Base-by-base conservation (phyloP, 2,797 vertebrate species). In the Cossypha dichroa region DNA sequence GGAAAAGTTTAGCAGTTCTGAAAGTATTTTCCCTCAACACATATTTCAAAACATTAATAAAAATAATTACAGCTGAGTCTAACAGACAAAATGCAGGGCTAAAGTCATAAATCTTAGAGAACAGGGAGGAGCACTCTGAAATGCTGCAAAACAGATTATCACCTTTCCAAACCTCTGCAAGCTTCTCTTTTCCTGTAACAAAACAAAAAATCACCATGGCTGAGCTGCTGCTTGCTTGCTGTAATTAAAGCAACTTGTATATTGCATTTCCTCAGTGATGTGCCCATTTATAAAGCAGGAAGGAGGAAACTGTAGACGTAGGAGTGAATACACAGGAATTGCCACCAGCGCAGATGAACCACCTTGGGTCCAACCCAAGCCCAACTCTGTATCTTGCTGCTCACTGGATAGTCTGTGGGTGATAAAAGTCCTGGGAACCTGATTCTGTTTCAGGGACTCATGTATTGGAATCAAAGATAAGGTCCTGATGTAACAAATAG, bases 1-100 rank as follows among this genome's bases (percentile, higher is more conserved):
- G 89, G 94, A 96, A 94, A 96, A 94, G 68, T 85, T 94, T 77
- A 81, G 85, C 5, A 3, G 55, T 77, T 92, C 73, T 93, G 51
- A 74, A 95, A 94, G 43, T n/a, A 77, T 94, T 90, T 94, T 93
- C 46, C 77, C 69, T 69, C 55, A 85, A 93, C 38, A 78, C n/a
- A 5, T 59, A 84, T 79, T 96, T 96, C 67, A 80, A 66, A 94
- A 78, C 66, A 69, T 90, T 79, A 78, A 81, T 85, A 91, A 70
- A 91, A 96, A 85, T 92, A 97, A 93, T 92, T 92, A 85, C 40
- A 79, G 55, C 34, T n/a, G 34, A 83, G 49, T 64, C 70, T 40
- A 74, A 82, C 25, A 78, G 62, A 72, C 38, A 75, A 92, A 94
- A 95, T 33, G 66, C 72, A 80, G 84, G 54, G 31, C 51, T 69